A percentile compares a stretch with the other conserved stretches of the same genome.
phyloP scores from a whole-genome alignment of 2,888 invertebrate species.

The Meghimatium bilineatum region DNA sequence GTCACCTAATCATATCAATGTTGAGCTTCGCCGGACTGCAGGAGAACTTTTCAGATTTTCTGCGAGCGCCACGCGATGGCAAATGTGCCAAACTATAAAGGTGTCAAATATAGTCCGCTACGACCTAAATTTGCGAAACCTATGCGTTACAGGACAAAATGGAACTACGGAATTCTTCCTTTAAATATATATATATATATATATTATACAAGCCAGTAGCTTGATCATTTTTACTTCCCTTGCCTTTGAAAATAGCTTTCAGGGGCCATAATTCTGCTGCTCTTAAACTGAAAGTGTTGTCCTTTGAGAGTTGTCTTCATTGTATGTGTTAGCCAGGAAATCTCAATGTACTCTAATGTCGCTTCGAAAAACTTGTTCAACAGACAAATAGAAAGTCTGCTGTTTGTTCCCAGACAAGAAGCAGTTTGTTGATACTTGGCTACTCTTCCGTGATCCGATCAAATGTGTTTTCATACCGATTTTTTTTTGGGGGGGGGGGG shows the following conservation, averaged over 20 bases:
- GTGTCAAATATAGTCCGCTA: too few species aligned
- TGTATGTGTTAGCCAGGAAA: not conserved
- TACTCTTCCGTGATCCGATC: not conserved
- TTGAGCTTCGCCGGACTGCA: too few species aligned
- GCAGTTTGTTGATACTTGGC: not conserved
- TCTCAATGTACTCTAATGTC: not conserved
- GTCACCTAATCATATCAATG: too few species aligned
- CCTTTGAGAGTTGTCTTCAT: not conserved
- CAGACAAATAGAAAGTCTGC: not conserved
- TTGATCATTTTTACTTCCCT: too few species aligned
- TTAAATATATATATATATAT: too few species aligned
- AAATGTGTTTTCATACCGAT: constrained; percentile 3
- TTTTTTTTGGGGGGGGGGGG: not conserved
- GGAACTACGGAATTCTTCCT: too few species aligned
- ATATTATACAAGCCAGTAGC: too few species aligned
- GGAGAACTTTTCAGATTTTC: too few species aligned
- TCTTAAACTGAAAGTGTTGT: not conserved
- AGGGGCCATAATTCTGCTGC: not conserved
- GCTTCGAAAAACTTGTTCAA: not conserved
- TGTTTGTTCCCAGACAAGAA: not conserved
- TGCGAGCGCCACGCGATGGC: too few species aligned
- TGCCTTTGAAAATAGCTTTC: not conserved
- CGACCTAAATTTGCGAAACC: too few species aligned
- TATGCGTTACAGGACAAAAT: too few species aligned
- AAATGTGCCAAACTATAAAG: too few species aligned